phyloP scores from a whole-genome alignment of 2,888 invertebrate species.

The Rhingia campestris region DNA sequence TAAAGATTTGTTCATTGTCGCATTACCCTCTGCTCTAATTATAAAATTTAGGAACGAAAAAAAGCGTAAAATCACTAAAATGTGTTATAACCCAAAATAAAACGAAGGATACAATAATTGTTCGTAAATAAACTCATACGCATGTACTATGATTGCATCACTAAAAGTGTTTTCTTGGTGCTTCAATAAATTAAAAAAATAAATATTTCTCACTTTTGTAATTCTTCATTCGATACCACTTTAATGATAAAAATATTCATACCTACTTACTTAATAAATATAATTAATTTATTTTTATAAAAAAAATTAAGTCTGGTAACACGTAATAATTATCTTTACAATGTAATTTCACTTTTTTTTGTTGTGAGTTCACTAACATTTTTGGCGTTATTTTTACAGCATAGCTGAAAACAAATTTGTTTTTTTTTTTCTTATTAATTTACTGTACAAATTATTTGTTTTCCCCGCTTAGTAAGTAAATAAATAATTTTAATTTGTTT shows the following conservation, averaged over 20 bases:
- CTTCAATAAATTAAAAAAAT: neutral
- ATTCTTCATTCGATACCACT: constrained; percentile 20
- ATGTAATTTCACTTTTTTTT: constrained; percentile 37
- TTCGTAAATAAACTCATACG: neutral
- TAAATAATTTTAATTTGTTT: constrained; percentile 42
- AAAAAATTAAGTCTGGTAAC: constrained; percentile 64
- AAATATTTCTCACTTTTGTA: neutral
- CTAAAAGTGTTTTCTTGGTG: too few species aligned
- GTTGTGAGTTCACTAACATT: constrained; percentile 71
- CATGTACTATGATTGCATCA: too few species aligned
- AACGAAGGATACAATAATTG: neutral
- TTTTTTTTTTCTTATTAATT: constrained; percentile 27
- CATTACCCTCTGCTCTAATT: too few species aligned
- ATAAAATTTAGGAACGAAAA: too few species aligned
- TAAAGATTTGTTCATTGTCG: too few species aligned
- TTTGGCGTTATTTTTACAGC: constrained; percentile 78
- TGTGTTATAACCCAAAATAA: too few species aligned
- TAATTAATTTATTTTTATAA: constrained; percentile 54
- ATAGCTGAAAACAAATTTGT: constrained; percentile 67
- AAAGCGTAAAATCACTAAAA: too few species aligned
- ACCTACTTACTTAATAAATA: constrained; percentile 45
- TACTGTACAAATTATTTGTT: constrained; percentile 56
- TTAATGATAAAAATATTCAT: constrained; percentile 37
- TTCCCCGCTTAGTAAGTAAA: constrained; percentile 60
- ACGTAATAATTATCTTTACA: constrained; percentile 22